phyloP scores from a whole-genome alignment of 2,888 invertebrate species.

The Habroteleia sp. region DNA sequence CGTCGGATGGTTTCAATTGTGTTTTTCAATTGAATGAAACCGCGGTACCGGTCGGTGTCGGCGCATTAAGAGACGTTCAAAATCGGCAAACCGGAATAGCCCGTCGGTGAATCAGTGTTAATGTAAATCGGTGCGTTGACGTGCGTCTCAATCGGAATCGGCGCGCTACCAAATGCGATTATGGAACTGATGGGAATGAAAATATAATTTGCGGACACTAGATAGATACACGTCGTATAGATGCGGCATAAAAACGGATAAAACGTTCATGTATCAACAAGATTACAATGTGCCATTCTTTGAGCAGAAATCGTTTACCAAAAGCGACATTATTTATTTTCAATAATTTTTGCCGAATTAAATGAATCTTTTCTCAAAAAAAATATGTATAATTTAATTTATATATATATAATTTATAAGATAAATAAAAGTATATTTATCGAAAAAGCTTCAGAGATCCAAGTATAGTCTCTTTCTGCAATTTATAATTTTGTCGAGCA shows the following conservation, averaged over 20 bases:
- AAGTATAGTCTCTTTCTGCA: too few relatives aligned
- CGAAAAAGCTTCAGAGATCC: too few relatives aligned
- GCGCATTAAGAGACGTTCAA: slow-evolving; percentile 54
- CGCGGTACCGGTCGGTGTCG: slow-evolving; percentile 2
- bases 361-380: too few relatives aligned
- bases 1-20: slow-evolving; percentile 32
- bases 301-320: too few relatives aligned
- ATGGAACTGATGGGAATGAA: slow-evolving; percentile 43
- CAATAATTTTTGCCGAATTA: too few relatives aligned
- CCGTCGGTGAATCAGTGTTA: slow-evolving; percentile 60
- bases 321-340: too few relatives aligned
- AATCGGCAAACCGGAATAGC: slow-evolving; percentile 54
- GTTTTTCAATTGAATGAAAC: slow-evolving; percentile 41
- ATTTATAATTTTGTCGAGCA: too few relatives aligned
- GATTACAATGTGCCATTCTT: too few relatives aligned
- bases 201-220: slow-evolving; percentile 42
- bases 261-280: too few relatives aligned
- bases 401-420: too few relatives aligned
- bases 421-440: too few relatives aligned
- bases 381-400: too few relatives aligned
- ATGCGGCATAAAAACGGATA: slow-evolving; percentile 43
- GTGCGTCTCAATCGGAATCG: slow-evolving; percentile 46
- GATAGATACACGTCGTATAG: slow-evolving; percentile 35
- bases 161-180: slow-evolving; percentile 54
- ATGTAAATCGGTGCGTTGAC: slow-evolving; percentile 61